These are phyloP conservation scores for Psittacula cyanocephala DNA, from an alignment of 2,113 vertebrate species.

Conservation along the genomic window DNA sequence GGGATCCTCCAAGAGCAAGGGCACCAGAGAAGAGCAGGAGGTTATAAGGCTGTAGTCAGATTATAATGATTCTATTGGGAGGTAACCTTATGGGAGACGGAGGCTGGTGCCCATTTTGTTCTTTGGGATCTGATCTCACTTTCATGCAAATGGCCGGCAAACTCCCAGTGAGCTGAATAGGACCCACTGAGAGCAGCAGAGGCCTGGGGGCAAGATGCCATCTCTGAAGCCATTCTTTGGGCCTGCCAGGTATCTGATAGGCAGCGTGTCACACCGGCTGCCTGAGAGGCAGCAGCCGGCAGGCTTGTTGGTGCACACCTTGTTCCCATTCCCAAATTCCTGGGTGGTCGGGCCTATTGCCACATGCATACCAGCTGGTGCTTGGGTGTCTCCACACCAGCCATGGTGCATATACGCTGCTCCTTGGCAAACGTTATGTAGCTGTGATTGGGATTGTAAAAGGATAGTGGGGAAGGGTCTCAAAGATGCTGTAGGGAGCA, in stretches of 20 bases:
- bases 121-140: neutral
- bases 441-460: neutral
- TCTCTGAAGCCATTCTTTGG: neutral
- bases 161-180: neutral
- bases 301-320: neutral
- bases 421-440: neutral
- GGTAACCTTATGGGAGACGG: neutral
- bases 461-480: neutral
- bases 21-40: neutral
- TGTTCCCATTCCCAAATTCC: neutral
- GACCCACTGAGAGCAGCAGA: neutral
- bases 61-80: neutral
- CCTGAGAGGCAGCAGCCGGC: neutral
- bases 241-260: neutral
- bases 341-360: neutral
- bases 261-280: neutral
- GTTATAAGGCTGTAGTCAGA: neutral
- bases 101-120: neutral
- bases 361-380: neutral
- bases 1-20: neutral
- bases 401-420: fast-evolving
- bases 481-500: neutral
- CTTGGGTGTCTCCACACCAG: neutral
- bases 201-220: neutral
- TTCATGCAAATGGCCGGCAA: neutral